Evolutionary conservation across 1,140 invertebrate genomes (phyloP), one percentile per base, ranked within the genome.

Genomic region (Dysdera silvatica): DNA sequence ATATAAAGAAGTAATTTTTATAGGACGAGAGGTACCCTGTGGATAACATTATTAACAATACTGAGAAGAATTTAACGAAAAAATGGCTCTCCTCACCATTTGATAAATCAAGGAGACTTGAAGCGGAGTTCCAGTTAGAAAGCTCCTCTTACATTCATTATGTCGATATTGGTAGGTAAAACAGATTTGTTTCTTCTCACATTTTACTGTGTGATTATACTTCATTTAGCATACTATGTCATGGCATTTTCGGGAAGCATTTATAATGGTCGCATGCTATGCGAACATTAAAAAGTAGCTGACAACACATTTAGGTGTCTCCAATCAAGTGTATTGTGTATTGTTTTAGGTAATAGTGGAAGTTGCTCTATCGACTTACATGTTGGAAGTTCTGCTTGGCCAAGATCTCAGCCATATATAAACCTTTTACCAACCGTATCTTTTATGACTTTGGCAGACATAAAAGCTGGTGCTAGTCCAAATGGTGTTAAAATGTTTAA

Each of bases 401-500:
- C 10, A 8, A 37, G 35, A n/a, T 10, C 8, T 37, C 14, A 23
- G 33, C 3, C 20, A 1, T 48, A 47, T 33, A 26, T 58, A 23
- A 45, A 26, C 14, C 33, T 47, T 31, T 8, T 58, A 26, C 43
- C 55, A 6, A 24, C 55, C 48, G 55, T 58, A n/a, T 33, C 43
- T 3, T 32, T 58, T 7, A 14, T 48, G 6, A 28, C 53, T 7
- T 41, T 55, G 23, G 37, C 35, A 41, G 26, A 55, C n/a, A 16
- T 55, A 32, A 55, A 55, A 8, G 37, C 26, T 18, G 32, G 51
- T 16, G 32, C 37, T 16, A 33, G 37, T 20, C n/a, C 10, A 28
- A 35, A 53, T 53, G 29, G 31, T 14, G 51, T 53, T 12, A 35
- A 53, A 12, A 53, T 53, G 51, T 53, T 53, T 53, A 24, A 53